phyloP scores from a whole-genome alignment of 1,140 invertebrate species.

The Macrobrachium nipponense region DNA sequence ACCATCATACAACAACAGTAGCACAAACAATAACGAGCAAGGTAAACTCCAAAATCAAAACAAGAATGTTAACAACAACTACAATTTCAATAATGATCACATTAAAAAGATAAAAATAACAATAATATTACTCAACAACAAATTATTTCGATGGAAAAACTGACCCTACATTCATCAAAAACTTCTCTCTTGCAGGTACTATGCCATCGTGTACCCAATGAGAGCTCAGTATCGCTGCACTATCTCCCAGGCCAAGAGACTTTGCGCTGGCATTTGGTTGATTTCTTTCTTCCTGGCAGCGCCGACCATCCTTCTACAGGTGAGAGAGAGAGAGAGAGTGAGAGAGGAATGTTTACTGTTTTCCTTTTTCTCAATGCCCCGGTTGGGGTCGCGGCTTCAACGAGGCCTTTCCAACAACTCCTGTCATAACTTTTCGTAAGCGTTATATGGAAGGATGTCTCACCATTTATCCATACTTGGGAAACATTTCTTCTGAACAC shows the following conservation, averaged over 20 bases:
- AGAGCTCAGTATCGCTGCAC: conserved; percentile 80
- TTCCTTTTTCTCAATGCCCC: too few relatives aligned
- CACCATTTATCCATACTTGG: too few relatives aligned
- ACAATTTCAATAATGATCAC: too few relatives aligned
- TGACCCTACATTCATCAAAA: not conserved
- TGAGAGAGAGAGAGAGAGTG: conserved; percentile 65
- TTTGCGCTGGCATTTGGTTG: conserved; percentile 76
- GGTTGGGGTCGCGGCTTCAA: too few relatives aligned
- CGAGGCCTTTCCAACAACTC: too few relatives aligned
- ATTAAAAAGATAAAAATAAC: not conserved
- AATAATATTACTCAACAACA: not conserved
- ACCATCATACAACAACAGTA: not conserved
- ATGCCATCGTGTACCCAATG: conserved; percentile 82
- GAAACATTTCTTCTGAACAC: too few relatives aligned
- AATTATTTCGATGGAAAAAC: too few relatives aligned
- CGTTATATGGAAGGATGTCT: too few relatives aligned
- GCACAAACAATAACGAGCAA: not conserved
- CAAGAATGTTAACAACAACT: not conserved
- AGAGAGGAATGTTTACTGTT: too few relatives aligned
- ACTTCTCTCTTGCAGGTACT: conserved; percentile 74
- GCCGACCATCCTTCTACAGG: conserved; percentile 75
- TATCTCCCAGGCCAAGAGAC: conserved; percentile 76
- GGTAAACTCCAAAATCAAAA: too few relatives aligned
- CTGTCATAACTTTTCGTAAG: too few relatives aligned
- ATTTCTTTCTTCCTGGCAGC: conserved; percentile 74